Percentiles rank a stretch among this genome's conserved stretches.
Evolutionary conservation across 2,797 vertebrate genomes (phyloP).

Genomic region (Fratercula arctica): DNA sequence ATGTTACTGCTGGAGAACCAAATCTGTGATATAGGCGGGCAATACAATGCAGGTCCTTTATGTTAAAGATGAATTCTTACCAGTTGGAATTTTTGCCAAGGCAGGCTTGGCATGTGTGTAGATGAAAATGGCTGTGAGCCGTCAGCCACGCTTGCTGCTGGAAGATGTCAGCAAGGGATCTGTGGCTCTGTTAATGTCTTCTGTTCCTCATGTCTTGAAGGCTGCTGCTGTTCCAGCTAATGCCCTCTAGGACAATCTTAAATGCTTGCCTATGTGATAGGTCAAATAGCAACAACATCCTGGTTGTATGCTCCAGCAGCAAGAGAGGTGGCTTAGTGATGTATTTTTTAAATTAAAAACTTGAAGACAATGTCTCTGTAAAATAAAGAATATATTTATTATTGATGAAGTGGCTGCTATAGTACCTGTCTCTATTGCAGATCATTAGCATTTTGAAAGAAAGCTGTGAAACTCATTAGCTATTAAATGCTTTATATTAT

Average conservation of each 20-base stretch:
- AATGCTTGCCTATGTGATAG: constrained; percentile 55
- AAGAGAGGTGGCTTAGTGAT: constrained; percentile 71
- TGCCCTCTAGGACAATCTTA: constrained; percentile 46
- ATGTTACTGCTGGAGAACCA: constrained; percentile 1
- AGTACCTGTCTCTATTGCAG: constrained; percentile 55
- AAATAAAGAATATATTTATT: constrained; percentile 83
- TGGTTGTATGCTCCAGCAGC: constrained; percentile 50
- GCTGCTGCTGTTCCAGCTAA: constrained; percentile 45
- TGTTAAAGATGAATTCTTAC: constrained; percentile 66
- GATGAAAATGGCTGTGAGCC: constrained; percentile 66
- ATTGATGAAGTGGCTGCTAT: constrained; percentile 64
- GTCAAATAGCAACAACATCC: constrained; percentile 39
- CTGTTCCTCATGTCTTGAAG: constrained; percentile 42
- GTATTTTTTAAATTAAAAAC: constrained; percentile 81
- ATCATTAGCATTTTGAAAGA: constrained; percentile 32
- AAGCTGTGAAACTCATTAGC: constrained; percentile 61
- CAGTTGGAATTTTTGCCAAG: constrained; percentile 69
- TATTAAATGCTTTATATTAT: neutral
- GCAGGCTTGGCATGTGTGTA: constrained; percentile 62
- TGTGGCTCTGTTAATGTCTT: constrained; percentile 24
- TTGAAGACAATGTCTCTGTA: constrained; percentile 80
- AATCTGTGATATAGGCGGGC: constrained; percentile 44
- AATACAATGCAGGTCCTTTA: constrained; percentile 69
- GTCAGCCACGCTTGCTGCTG: constrained; percentile 51
- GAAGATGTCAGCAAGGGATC: constrained; percentile 44